phyloP scores from a whole-genome alignment of 2,797 vertebrate species.

The Menidia menidia region DNA sequence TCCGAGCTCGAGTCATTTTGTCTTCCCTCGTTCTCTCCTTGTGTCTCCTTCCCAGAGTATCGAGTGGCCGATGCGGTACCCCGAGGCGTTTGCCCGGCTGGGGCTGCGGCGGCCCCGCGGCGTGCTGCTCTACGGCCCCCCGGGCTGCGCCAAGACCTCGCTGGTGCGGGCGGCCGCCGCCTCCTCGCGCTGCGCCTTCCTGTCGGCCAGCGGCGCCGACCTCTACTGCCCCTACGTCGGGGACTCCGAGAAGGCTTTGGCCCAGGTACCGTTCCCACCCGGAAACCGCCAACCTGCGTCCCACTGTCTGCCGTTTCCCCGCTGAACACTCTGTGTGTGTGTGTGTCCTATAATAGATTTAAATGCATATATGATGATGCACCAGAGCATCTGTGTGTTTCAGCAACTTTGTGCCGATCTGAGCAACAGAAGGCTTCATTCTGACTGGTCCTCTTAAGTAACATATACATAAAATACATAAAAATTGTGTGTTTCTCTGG shows the following conservation, averaged over 20 bases:
- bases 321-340: not conserved
- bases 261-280: constrained; percentile 83
- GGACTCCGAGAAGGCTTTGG: constrained; percentile 92
- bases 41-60: constrained; percentile 78
- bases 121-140: constrained; percentile 91
- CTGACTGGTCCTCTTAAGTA: too few species aligned
- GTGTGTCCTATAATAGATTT: too few species aligned
- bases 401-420: too few species aligned
- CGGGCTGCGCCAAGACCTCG: constrained; percentile 95
- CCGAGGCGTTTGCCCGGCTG: constrained; percentile 89
- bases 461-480: too few species aligned
- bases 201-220: constrained; percentile 91
- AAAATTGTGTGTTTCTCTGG: too few species aligned
- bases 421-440: too few species aligned
- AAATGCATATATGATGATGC: too few species aligned
- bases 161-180: constrained; percentile 89
- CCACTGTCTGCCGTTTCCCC: not conserved
- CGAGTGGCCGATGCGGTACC: constrained; percentile 94
- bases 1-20: too few species aligned
- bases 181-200: constrained; percentile 88
- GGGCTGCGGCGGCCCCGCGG: constrained; percentile 89
- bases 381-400: too few species aligned
- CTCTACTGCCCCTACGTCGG: constrained; percentile 94
- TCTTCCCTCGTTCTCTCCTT: not conserved
- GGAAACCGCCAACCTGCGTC: not conserved